Percentiles rank a stretch among this genome's conserved stretches.
phyloP scores from a whole-genome alignment of 2,888 invertebrate species.

The Dryococelus australis region DNA sequence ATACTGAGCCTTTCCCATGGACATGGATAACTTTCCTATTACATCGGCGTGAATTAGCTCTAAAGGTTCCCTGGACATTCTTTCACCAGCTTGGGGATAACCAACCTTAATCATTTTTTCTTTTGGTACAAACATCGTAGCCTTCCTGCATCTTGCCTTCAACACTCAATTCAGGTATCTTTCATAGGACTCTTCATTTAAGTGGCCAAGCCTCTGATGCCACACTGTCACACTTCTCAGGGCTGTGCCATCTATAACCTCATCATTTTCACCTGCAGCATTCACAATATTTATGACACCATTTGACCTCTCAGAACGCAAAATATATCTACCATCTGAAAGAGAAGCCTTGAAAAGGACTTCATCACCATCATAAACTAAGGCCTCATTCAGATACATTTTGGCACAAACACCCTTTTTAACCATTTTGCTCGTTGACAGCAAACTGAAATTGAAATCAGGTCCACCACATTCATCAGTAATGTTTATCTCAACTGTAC shows the following conservation, averaged over 20 bases:
- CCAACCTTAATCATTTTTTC: neutral
- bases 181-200: neutral
- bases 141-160: neutral
- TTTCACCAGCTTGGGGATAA: neutral
- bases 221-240: slow-evolving; percentile 7
- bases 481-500: neutral
- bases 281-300: neutral
- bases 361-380: neutral
- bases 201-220: neutral
- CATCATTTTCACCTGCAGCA: neutral
- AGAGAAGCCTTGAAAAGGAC: neutral
- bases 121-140: neutral
- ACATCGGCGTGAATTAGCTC: neutral
- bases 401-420: neutral
- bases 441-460: neutral
- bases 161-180: neutral
- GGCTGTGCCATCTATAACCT: neutral
- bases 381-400: neutral
- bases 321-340: neutral
- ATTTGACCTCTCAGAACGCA: neutral
- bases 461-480: neutral
- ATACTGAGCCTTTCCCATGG: neutral
- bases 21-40: neutral
- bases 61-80: neutral
- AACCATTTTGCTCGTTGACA: neutral